Conservation (phyloP, 2,888 invertebrate species). For the Sceliomorpha sp. region DNA sequence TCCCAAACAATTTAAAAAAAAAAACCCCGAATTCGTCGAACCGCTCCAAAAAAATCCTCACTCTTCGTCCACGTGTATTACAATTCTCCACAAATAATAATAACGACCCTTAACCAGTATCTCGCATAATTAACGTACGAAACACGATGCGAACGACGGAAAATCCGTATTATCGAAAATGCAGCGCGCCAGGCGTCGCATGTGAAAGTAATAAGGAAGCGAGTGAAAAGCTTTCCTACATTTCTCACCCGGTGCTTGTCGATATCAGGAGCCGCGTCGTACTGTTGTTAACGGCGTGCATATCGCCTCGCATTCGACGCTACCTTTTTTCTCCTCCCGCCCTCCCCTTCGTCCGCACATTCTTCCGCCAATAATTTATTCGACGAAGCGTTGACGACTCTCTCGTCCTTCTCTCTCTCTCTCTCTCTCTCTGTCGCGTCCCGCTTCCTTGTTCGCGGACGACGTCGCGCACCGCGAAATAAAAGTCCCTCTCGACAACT, state of each 20-base stretch:
- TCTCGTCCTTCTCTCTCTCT: not conserved
- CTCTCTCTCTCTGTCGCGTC: no score
- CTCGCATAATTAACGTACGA: no score
- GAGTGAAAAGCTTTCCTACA: conserved; percentile 44
- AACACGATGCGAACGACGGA: not conserved
- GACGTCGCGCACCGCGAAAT: conserved; percentile 1
- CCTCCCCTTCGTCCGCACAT: conserved; percentile 7
- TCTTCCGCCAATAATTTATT: conserved; percentile 65
- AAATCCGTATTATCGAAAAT: conserved; percentile 25
- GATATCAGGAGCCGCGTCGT: conserved; percentile 66
- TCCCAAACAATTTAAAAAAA: no score
- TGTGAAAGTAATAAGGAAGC: conserved; percentile 50
- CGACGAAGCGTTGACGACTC: conserved; percentile 42
- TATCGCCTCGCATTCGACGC: conserved; percentile 25
- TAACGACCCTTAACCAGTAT: no score
- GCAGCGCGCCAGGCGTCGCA: conserved; percentile 24
- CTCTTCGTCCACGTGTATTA: no score
- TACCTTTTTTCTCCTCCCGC: conserved; percentile 14
- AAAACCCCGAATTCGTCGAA: no score
- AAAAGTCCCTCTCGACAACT: not conserved
- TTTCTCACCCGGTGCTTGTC: conserved; percentile 61
- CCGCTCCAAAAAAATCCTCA: no score
- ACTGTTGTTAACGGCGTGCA: conserved; percentile 53
- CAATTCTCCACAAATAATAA: no score
- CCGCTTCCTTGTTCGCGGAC: no score